Conservation (phyloP, 2,888 invertebrate genomes). For the Amaurobius ferox region DNA sequence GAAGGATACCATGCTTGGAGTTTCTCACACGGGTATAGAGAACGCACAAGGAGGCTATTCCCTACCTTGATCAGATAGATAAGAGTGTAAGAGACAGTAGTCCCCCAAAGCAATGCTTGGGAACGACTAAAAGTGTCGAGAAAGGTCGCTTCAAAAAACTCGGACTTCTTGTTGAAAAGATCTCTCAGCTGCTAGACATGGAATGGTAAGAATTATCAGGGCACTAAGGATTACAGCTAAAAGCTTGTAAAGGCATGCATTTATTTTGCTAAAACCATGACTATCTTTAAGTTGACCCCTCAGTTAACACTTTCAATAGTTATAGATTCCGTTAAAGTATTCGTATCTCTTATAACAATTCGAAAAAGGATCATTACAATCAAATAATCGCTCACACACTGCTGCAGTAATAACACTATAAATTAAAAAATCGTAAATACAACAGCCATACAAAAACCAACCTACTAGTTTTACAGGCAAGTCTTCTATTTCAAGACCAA, state of each 20-base stretch:
- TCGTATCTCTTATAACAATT: no score
- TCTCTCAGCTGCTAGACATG: constrained; percentile 69
- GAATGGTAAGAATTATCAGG: constrained; percentile 71
- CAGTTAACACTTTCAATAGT: no score
- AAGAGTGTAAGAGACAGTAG: constrained; percentile 33
- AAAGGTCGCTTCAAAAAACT: constrained; percentile 53
- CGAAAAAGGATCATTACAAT: no score
- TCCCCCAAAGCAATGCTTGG: constrained; percentile 65
- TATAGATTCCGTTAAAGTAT: no score
- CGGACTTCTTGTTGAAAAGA: constrained; percentile 48
- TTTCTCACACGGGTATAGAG: constrained; percentile 50
- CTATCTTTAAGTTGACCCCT: background rate
- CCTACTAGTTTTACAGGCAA: no score
- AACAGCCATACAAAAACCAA: no score
- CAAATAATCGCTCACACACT: no score
- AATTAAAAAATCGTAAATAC: no score
- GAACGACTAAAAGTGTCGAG: constrained; percentile 45
- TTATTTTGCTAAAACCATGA: background rate
- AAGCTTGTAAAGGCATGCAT: constrained; percentile 62
- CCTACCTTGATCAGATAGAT: constrained; percentile 68
- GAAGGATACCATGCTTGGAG: constrained; percentile 53
- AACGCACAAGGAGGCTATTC: constrained; percentile 57
- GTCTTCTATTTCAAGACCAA: no score
- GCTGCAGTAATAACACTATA: no score
- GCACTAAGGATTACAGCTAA: constrained; percentile 66